Conservation (phyloP, 2,888 invertebrate genomes). For the Gnatocerus cornutus region DNA sequence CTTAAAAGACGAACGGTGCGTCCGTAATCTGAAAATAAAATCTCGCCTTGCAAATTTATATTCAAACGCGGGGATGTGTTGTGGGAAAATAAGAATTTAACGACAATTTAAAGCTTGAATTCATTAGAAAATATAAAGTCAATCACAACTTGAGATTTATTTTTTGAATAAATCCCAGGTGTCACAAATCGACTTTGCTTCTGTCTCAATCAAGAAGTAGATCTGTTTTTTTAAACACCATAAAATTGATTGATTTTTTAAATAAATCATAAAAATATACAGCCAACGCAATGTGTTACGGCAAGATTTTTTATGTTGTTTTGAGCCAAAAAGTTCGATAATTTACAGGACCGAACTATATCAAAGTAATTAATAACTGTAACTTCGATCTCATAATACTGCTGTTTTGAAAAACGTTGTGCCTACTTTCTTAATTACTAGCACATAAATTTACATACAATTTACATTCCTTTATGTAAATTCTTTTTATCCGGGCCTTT, state of each 20-base stretch:
- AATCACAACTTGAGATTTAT: not conserved
- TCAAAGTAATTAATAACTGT: conserved; percentile 9
- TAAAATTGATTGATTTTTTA: too few relatives aligned
- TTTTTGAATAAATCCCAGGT: not conserved
- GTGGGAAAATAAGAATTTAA: conserved; percentile 2
- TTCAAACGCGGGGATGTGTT: conserved; percentile 12
- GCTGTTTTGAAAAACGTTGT: conserved; percentile 7
- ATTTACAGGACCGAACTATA: not conserved
- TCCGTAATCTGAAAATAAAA: conserved; percentile 11
- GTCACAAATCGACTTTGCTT: not conserved
- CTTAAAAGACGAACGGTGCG: conserved; percentile 13
- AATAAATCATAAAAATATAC: too few relatives aligned
- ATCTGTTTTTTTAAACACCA: too few relatives aligned
- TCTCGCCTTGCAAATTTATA: conserved; percentile 13
- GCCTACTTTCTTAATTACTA: conserved; percentile 1
- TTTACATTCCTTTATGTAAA: conserved; percentile 7
- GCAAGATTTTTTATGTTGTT: too few relatives aligned
- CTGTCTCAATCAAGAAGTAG: not conserved
- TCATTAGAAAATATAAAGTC: not conserved
- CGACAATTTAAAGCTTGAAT: not conserved
- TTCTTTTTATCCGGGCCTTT: not conserved
- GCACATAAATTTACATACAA: conserved; percentile 13
- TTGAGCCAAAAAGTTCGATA: not conserved
- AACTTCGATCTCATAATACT: not conserved
- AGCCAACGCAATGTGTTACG: too few relatives aligned